Evolutionary conservation across 2,113 vertebrate genomes (phyloP), one percentile per base, ranked within the genome.

Genomic region (Cercopithecus mona): DNA sequence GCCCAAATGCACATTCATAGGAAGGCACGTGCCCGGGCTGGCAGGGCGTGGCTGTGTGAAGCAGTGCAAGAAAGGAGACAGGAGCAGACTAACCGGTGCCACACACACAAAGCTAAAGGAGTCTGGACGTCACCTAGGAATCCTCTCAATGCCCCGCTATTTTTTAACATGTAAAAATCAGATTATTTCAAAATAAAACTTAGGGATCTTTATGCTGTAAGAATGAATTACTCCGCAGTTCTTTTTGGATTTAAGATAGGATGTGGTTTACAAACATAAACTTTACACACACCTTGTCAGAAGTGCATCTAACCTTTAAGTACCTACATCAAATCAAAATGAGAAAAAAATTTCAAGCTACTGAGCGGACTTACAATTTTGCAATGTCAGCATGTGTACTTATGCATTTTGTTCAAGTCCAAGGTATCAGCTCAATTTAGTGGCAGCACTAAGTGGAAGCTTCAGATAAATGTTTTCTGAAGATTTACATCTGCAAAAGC

Each of bases 11-110:
- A 40, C 3, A 3, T 40, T 20, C 81, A 22, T 45, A 55, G 55
- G 50, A 45, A 27, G 64, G 68, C 10, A 6, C 30, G 50, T 9
- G 38, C 16, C 18, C n/a, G 8, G 8, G 2, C 0, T 52, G n/a
- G 13, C 0, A 0, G 59, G 23, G 20, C 1, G 0, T 18, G 8
- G 48, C 38, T 43, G 5, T 4, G 25, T 10, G 55, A 13, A 11
- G 78, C 40, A 30, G 38, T 2, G 20, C 3, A 3, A 25, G 43
- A 35, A 25, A 18, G 0, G 4, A 6, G 70, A 23, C 1, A 8
- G 35, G 61, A 2, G 16, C 7, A 3, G 16, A 17, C 22, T 4
- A 8, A 0, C 0, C 38, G 35, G 9, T 11, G 0, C 35, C 2
- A 11, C 5, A 16, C 0, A 40, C 30, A 55, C 10, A 52, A 48